phyloP scores from a whole-genome alignment of 2,888 invertebrate species.

The Eilema depressum region DNA sequence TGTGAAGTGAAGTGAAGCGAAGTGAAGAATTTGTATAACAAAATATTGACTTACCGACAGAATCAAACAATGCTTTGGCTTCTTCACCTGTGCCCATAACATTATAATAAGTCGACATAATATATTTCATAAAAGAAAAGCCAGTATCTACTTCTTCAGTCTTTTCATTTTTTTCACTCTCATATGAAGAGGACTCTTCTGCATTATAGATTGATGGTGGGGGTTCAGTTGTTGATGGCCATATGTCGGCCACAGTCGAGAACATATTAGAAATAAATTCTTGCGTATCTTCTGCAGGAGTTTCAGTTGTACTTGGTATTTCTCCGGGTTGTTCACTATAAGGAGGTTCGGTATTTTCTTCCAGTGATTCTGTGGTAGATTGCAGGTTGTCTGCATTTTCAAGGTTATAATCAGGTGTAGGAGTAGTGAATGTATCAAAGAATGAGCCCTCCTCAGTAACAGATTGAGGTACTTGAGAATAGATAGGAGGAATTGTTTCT shows the following conservation, averaged over 20 bases:
- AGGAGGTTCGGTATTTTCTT: constrained; percentile 40
- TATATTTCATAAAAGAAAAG: constrained; percentile 73
- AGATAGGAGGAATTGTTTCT: constrained; percentile 49
- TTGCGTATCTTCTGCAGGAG: constrained; percentile 43
- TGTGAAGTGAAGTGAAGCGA: too few relatives aligned
- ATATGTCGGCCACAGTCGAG: constrained; percentile 72
- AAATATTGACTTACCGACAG: constrained; percentile 67
- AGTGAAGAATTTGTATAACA: constrained; percentile 8
- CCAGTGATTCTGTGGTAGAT: constrained; percentile 30
- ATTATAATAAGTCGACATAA: constrained; percentile 68
- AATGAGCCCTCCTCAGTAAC: constrained; percentile 21
- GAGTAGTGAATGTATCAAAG: constrained; percentile 21
- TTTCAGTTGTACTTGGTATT: constrained; percentile 34
- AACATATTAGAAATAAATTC: constrained; percentile 72
- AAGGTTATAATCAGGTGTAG: constrained; percentile 23
- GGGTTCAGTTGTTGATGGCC: constrained; percentile 67
- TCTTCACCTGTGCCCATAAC: constrained; percentile 73
- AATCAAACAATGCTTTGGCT: constrained; percentile 74
- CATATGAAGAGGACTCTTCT: constrained; percentile 55
- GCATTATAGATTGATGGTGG: constrained; percentile 68
- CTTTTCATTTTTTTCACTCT: constrained; percentile 41
- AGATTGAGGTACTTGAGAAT: constrained; percentile 28
- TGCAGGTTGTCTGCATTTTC: constrained; percentile 25
- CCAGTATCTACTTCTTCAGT: constrained; percentile 56
- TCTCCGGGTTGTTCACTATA: constrained; percentile 48